Base-by-base conservation (phyloP, 2,888 invertebrate species). In the Ennomos quercinarius region DNA sequence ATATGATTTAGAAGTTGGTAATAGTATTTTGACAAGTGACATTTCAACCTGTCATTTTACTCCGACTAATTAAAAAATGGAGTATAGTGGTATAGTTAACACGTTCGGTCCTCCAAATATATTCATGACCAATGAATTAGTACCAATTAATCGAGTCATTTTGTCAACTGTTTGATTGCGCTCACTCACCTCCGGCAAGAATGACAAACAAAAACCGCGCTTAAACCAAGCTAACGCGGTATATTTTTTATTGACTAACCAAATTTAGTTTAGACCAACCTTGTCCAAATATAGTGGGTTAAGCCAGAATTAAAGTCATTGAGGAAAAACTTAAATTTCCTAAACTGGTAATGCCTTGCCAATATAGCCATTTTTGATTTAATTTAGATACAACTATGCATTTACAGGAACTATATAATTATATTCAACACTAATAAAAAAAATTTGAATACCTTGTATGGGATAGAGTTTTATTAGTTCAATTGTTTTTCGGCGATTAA, bases 201-300 rank as follows among this genome's bases (percentile, higher is more conserved):
- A 59, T 52, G 13, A 35, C 38, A 12, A 36, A 42, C 46, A 61
- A 64, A 66, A 64, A 62, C 42, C 11, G 17, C 17, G 5, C 40
- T 40, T 4, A 12, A 51, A 48, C 3, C 17, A n/a, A n/a, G n/a
- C n/a, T n/a, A n/a, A n/a, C 17, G 10, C 11, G 12, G 35, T 27
- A 27, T 41, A 12, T 52, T 62, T 65, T 61, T 55, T 8, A n/a
- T 47, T 13, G 10, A 36, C 45, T n/a, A 35, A 53, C 39, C 39
- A 34, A 45, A 53, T 53, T 45, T 35, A 13, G 12, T 10, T 38
- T 9, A 36, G 8, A 9, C 5, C 34, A 46, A 46, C 45, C 11
- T 9, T 13, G 36, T 36, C 35, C 12, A 46, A 46, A 36, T 9
- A 11, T 9, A 35, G 35, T 34, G 35, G 17, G 3, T 27, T 6